Percentiles rank a stretch among this genome's conserved stretches.
Conservation (phyloP, 2,888 invertebrate species). For the Orthonevra nobilis region DNA sequence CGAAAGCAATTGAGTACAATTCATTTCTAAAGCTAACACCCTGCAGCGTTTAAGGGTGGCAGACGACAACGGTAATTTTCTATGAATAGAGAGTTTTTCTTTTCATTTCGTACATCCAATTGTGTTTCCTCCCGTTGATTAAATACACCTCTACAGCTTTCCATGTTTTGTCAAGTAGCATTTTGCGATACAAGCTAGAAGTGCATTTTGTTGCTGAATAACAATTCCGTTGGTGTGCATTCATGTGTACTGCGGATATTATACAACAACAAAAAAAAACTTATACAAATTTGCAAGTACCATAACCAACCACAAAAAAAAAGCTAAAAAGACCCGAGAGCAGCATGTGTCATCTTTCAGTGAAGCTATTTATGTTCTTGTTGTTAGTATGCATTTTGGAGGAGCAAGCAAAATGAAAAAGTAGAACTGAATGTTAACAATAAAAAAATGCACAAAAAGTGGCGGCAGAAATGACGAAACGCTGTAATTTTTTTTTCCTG, state of each 20-base stretch:
- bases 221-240: slow-evolving; percentile 27
- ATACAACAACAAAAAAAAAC: slow-evolving; percentile 47
- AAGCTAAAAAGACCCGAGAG: neutral
- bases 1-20: slow-evolving; percentile 57
- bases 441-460: slow-evolving; percentile 22
- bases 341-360: slow-evolving; percentile 38
- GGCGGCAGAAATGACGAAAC: too few species aligned
- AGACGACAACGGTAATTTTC: slow-evolving; percentile 40
- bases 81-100: slow-evolving; percentile 22
- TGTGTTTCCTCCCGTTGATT: slow-evolving; percentile 29
- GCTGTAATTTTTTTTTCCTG: too few species aligned
- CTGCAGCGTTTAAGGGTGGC: slow-evolving; percentile 38
- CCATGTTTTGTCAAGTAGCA: slow-evolving; percentile 20
- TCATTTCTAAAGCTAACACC: slow-evolving; percentile 44
- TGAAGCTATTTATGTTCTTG: too few species aligned
- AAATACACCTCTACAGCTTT: neutral
- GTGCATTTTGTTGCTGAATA: slow-evolving; percentile 24
- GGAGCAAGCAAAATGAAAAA: slow-evolving; percentile 9
- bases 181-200: slow-evolving; percentile 13
- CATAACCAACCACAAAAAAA: neutral
- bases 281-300: slow-evolving; percentile 23
- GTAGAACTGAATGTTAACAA: slow-evolving; percentile 38
- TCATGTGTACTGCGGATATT: slow-evolving; percentile 57
- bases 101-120: slow-evolving; percentile 22
- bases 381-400: too few species aligned